Evolutionary conservation across 2,113 vertebrate genomes (phyloP).

Genomic region (Brachyhypopomus occidentalis): DNA sequence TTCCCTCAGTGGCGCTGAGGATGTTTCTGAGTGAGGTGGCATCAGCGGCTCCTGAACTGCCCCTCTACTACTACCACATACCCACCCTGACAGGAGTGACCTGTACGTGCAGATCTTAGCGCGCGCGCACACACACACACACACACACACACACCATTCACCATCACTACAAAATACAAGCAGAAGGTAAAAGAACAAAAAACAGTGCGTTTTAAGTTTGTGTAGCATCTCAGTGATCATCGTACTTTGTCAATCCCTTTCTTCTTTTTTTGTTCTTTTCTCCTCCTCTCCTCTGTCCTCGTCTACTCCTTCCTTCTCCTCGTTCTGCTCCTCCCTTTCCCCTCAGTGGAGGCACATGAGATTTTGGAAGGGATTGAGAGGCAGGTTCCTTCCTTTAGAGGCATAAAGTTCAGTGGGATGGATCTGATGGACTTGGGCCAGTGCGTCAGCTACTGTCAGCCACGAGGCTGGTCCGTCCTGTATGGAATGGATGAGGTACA

Average conservation of each 20-base stretch:
- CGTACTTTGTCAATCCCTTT: neutral
- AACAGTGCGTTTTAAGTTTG: no score
- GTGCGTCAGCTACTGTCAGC: conserved; percentile 75
- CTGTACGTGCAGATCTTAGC: conserved; percentile 73
- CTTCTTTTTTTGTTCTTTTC: neutral
- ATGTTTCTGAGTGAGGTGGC: conserved; percentile 83
- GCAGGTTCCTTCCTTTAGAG: conserved; percentile 86
- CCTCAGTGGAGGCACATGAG: conserved; percentile 80
- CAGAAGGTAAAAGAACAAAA: no score
- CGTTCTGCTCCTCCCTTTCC: neutral
- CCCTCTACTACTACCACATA: conserved; percentile 95
- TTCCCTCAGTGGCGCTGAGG: conserved; percentile 66
- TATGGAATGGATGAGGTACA: conserved; percentile 94
- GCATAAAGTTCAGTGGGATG: conserved; percentile 85
- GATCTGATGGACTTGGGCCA: conserved; percentile 92
- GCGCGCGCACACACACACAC: neutral
- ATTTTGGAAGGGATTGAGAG: conserved; percentile 82
- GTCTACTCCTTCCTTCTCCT: neutral
- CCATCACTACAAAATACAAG: neutral
- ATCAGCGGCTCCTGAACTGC: conserved; percentile 77
- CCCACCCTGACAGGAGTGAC: conserved; percentile 84
- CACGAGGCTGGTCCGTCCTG: conserved; percentile 73
- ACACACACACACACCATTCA: neutral
- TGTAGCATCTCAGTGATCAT: no score
- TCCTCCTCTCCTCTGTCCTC: neutral